A percentile compares a stretch with the other conserved stretches of the same genome.
Evolutionary conservation across 2,113 vertebrate genomes (phyloP).

Genomic region (Chamaetylas fuelleborni): DNA sequence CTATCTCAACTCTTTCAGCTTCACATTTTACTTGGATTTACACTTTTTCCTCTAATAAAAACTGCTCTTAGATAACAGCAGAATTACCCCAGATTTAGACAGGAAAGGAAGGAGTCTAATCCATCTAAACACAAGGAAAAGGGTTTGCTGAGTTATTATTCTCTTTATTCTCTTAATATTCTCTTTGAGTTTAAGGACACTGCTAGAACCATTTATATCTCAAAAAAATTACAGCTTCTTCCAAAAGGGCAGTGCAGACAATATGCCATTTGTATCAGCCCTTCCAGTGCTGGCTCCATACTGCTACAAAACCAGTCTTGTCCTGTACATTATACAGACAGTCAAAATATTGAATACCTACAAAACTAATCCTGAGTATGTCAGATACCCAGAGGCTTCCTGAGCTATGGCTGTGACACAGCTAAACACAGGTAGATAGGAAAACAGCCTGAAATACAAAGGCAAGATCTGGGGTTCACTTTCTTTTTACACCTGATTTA

Average conservation of each 20-base stretch:
- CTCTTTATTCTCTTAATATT: neutral
- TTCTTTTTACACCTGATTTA: neutral
- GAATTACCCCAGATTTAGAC: conserved; percentile 24
- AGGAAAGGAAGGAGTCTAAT: neutral
- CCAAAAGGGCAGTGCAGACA: neutral
- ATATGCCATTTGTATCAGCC: neutral
- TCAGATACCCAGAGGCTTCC: neutral
- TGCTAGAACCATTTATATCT: neutral
- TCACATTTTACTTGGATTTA: conserved; percentile 40
- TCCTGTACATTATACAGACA: neutral
- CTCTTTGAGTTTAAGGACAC: neutral
- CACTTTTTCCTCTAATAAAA: conserved; percentile 60
- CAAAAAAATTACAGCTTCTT: neutral
- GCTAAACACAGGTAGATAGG: neutral
- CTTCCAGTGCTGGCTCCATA: neutral
- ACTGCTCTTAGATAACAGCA: conserved; percentile 15
- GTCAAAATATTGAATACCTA: neutral
- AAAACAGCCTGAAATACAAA: neutral
- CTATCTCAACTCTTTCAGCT: conserved; percentile 61
- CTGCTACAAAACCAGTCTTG: neutral
- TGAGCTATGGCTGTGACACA: neutral
- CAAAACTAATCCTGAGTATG: neutral
- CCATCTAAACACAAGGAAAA: neutral
- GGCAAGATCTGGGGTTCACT: neutral
- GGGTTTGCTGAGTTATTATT: neutral